A percentile compares a stretch with the other conserved stretches of the same genome.
Evolutionary conservation across 2,888 invertebrate species (phyloP).

Genomic region (Metellina segmentata): DNA sequence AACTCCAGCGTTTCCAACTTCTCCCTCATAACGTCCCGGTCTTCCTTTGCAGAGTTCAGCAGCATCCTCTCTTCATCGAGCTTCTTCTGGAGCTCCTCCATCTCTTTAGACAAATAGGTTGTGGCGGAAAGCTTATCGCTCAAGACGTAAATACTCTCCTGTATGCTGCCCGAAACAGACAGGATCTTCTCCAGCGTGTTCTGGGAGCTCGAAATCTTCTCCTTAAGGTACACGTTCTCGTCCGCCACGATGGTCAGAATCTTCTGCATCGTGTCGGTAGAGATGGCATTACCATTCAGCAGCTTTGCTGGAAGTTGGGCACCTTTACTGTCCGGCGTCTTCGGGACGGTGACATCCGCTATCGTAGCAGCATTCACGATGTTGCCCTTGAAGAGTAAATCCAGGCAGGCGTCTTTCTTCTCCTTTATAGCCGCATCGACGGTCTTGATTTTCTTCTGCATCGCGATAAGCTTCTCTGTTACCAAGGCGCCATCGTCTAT

Average conservation of each 20-base stretch:
- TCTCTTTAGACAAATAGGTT: neutral
- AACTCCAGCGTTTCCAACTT: constrained; percentile 15
- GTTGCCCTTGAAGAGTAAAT: constrained; percentile 1
- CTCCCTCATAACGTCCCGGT: constrained; percentile 14
- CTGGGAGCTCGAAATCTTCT: neutral
- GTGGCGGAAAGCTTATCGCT: constrained; percentile 10
- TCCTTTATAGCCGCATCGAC: constrained; percentile 28
- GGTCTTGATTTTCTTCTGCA: constrained; percentile 24
- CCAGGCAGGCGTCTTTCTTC: constrained; percentile 23
- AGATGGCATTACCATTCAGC: neutral
- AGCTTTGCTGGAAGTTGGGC: neutral
- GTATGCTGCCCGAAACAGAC: constrained; percentile 14
- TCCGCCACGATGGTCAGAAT: neutral
- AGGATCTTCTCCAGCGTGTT: constrained; percentile 43
- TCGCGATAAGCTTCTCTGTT: constrained; percentile 6
- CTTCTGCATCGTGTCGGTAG: constrained; percentile 6
- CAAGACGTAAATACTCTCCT: neutral
- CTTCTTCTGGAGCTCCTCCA: constrained; percentile 1
- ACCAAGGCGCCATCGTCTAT: neutral
- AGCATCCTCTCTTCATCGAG: constrained; percentile 25
- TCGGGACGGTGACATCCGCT: neutral
- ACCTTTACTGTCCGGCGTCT: neutral
- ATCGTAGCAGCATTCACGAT: neutral
- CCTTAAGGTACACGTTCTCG: constrained; percentile 23
- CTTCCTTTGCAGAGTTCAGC: constrained; percentile 23